These are phyloP conservation scores for Leptodactylus fuscus DNA, from an alignment of 2,113 vertebrate species.

Conservation along the genomic window DNA sequence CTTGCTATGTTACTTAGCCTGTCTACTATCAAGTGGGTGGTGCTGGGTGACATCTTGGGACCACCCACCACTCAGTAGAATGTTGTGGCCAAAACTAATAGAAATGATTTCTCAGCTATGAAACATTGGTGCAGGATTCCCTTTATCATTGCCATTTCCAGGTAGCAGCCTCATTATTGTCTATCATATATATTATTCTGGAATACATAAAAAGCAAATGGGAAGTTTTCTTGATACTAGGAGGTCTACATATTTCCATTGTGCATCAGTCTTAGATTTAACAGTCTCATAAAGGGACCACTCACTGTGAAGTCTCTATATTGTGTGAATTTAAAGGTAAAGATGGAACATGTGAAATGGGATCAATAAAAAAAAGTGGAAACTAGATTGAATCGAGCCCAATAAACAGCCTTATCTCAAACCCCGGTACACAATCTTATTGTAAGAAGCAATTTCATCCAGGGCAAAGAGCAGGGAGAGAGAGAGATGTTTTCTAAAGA, in stretches of 20 bases:
- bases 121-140: no score
- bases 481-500: not conserved
- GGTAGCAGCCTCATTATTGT: no score
- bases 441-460: not conserved
- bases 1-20: no score
- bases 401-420: slow-evolving; percentile 8
- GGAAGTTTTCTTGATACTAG: not conserved
- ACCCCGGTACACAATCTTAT: no score
- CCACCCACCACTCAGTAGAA: no score
- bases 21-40: no score
- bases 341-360: not conserved
- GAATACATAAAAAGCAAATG: no score
- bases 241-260: not conserved
- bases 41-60: no score
- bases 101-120: no score
- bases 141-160: no score
- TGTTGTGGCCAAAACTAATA: no score
- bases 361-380: slow-evolving; percentile 7
- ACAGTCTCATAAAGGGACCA: not conserved
- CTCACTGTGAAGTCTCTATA: not conserved
- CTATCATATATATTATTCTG: no score
- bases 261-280: not conserved
- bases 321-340: not conserved
- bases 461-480: slow-evolving; percentile 23
- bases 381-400: not conserved